A percentile compares a stretch with the other conserved stretches of the same genome.
Evolutionary conservation across 2,113 vertebrate species (phyloP).

Genomic region (Eulemur rufifrons): DNA sequence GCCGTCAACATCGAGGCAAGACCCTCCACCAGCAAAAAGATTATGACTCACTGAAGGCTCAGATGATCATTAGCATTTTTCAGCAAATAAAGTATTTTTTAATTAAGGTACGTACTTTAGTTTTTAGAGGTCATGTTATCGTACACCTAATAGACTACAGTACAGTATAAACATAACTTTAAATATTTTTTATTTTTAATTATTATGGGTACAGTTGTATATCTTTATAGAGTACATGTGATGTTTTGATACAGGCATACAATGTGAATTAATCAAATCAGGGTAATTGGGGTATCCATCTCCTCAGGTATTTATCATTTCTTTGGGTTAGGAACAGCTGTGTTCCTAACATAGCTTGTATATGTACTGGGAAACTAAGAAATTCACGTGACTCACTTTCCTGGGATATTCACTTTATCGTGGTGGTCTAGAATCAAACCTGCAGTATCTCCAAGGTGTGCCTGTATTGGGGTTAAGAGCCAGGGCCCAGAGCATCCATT

Average conservation of each 20-base stretch:
- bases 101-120: not conserved
- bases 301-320: too few species aligned
- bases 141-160: not conserved
- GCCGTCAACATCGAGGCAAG: not conserved
- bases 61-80: not conserved
- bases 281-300: too few species aligned
- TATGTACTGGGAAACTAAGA: not conserved
- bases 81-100: not conserved
- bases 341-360: too few species aligned
- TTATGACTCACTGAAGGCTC: not conserved
- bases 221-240: too few species aligned
- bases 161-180: not conserved
- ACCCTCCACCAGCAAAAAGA: not conserved
- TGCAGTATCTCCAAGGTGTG: not conserved
- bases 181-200: too few species aligned
- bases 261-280: too few species aligned
- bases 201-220: too few species aligned
- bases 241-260: too few species aligned
- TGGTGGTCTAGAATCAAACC: not conserved
- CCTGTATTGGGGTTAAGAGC: not conserved
- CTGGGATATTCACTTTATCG: not conserved
- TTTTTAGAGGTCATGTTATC: not conserved
- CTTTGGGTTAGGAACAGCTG: too few species aligned
- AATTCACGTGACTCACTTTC: not conserved
- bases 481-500: not conserved